phyloP scores from a whole-genome alignment of 2,113 vertebrate genomes.

The Bucco capensis region DNA sequence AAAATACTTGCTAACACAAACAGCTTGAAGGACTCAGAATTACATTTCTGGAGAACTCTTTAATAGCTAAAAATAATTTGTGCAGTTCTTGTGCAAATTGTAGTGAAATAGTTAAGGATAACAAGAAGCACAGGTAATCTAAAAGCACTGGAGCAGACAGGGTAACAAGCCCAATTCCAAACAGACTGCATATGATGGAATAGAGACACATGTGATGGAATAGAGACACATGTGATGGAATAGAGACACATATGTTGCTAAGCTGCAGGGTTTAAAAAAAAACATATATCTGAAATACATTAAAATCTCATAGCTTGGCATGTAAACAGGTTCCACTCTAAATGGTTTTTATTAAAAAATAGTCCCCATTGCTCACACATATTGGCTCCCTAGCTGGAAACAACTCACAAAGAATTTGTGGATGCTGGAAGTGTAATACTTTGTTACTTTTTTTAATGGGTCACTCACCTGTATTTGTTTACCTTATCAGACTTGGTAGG shows the following conservation, averaged over 20 bases:
- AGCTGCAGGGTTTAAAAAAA: background rate
- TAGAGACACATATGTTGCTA: background rate
- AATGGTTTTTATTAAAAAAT: background rate
- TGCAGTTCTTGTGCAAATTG: background rate
- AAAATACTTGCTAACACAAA: background rate
- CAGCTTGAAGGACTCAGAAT: background rate
- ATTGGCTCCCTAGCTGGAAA: background rate
- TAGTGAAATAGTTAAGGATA: background rate
- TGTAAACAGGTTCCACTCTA: background rate
- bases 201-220: background rate
- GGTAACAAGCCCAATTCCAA: background rate
- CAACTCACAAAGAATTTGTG: background rate
- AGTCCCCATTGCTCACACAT: background rate
- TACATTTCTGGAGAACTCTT: background rate
- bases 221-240: background rate
- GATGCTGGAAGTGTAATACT: background rate
- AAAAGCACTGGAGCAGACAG: background rate
- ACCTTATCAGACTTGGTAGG: background rate
- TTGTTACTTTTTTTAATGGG: no score
- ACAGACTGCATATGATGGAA: background rate
- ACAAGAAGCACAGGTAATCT: background rate
- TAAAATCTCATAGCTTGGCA: background rate
- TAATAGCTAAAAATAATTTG: background rate
- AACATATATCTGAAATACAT: accelerated
- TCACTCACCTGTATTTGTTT: background rate